Evolutionary conservation across 2,797 vertebrate genomes (phyloP), one percentile per base, ranked within the genome.

Genomic region (Enteromius afrohamiltoni): DNA sequence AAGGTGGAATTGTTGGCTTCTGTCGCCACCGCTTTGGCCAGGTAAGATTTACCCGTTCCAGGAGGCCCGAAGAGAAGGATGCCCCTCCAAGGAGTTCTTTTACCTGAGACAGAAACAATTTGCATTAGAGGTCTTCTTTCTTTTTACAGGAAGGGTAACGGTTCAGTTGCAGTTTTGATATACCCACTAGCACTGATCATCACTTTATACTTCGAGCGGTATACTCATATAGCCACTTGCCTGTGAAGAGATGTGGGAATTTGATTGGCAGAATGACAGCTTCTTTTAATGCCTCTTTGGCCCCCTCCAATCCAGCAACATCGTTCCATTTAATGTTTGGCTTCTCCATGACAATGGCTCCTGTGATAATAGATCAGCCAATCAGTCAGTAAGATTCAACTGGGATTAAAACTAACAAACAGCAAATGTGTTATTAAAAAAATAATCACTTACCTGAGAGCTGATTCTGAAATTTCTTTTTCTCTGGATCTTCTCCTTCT

Each of bases 1-100:
- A 99, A 99, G 0, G 98, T 99, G 16, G 98, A 99, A 91, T 99
- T 99, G 93, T 99, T 99, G 86, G 98, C 98, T 92, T 99, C 98
- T 67, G 98, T 99, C 0, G 98, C 98, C 53, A 99, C 98, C 62
- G 98, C 98, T 94, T 99, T 99, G 83, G 98, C 98, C 89, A 99
- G 93, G n/a, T 98, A 99, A 29, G 98, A 99, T 88, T 99, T 99
- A 84, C 98, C 98, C 64, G 98, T 99, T 85, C 98, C 98, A 14
- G 98, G 98, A 49, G 98, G 98, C 55, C 98, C 98, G 90, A 99
- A 99, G 0, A 99, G 95, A 49, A 99, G 93, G 88, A 99, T 99
- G 11, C 98, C 98, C 86, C 97, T 95, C 98, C 98, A 99, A 0
- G 98, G 98, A 65, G 97, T 99, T 93, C 98, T 96, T 91, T 99